Percentiles rank a stretch among this genome's conserved stretches.
Conservation (phyloP, 2,888 invertebrate species). For the Epinotia nisella region DNA sequence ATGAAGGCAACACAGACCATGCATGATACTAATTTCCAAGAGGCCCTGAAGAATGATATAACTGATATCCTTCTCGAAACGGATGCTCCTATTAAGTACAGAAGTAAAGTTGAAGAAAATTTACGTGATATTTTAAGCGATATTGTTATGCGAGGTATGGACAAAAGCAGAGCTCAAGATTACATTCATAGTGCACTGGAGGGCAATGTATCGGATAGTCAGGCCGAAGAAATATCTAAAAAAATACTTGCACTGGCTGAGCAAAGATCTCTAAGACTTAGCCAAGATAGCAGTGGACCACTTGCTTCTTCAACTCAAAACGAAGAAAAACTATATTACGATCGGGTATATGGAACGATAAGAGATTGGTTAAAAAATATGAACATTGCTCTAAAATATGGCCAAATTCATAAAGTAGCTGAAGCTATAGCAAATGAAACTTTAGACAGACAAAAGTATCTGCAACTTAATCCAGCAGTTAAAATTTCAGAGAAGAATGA, state of each 20-base stretch:
- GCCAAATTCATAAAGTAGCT: constrained; percentile 49
- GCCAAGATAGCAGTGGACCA: background rate
- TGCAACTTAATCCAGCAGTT: constrained; percentile 55
- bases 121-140: constrained; percentile 12
- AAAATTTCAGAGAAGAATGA: constrained; percentile 55
- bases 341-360: constrained; percentile 48
- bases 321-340: constrained; percentile 49
- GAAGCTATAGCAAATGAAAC: constrained; percentile 58
- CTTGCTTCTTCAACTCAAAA: constrained; percentile 29
- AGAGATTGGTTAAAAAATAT: constrained; percentile 52
- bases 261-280: background rate
- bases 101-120: constrained; percentile 10
- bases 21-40: background rate
- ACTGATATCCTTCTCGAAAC: constrained; percentile 8
- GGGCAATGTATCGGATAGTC: constrained; percentile 22
- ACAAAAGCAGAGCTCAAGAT: constrained; percentile 15
- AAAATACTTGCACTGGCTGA: constrained; percentile 24
- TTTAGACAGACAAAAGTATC: constrained; percentile 61
- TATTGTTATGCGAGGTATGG: constrained; percentile 15
- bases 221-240: constrained; percentile 9
- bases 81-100: background rate
- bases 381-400: constrained; percentile 42
- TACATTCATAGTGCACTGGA: constrained; percentile 8
- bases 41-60: background rate
- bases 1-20: background rate